A percentile compares a stretch with the other conserved stretches of the same genome.
Conservation (phyloP, 2,113 vertebrate genomes). For the Gadus chalcogrammus region DNA sequence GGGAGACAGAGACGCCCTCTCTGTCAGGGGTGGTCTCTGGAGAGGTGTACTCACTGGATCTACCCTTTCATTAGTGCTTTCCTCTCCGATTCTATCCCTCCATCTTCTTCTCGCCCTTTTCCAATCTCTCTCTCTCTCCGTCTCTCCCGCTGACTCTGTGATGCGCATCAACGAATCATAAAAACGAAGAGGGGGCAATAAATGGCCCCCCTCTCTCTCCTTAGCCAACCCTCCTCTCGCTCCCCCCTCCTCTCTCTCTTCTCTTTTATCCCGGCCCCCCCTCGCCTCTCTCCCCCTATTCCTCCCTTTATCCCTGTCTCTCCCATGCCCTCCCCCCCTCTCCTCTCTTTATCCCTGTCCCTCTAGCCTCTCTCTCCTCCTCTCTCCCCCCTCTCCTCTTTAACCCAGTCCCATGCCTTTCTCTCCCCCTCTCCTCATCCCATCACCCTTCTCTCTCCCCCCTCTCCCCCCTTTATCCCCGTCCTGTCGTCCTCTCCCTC, state of each 20-base stretch:
- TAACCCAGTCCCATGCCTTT: neutral
- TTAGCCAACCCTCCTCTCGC: neutral
- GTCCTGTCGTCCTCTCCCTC: neutral
- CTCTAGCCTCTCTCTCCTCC: neutral
- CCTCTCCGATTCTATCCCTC: constrained; percentile 20
- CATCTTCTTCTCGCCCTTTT: neutral
- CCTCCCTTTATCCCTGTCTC: too few relatives aligned
- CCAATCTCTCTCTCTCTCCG: constrained; percentile 10
- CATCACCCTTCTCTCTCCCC: neutral
- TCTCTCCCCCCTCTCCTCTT: too few relatives aligned
- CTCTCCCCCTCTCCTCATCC: neutral
- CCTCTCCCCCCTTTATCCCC: constrained; percentile 6
- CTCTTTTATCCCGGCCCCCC: too few relatives aligned
- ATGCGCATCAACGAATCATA: constrained; percentile 53
- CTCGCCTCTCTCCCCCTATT: neutral
- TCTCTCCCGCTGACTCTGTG: constrained; percentile 52
- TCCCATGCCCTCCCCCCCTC: constrained; percentile 2
- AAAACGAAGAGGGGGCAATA: constrained; percentile 28
- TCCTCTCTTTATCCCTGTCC: neutral
- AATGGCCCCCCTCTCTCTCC: constrained; percentile 29
- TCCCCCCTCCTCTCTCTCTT: too few relatives aligned
- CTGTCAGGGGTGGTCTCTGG: constrained; percentile 34
- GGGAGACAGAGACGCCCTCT: constrained; percentile 22
- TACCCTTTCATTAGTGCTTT: constrained; percentile 51
- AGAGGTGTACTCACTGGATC: constrained; percentile 46